These are phyloP conservation scores for Prunella himalayana DNA, from an alignment of 2,113 vertebrate species.

Conservation along the genomic window DNA sequence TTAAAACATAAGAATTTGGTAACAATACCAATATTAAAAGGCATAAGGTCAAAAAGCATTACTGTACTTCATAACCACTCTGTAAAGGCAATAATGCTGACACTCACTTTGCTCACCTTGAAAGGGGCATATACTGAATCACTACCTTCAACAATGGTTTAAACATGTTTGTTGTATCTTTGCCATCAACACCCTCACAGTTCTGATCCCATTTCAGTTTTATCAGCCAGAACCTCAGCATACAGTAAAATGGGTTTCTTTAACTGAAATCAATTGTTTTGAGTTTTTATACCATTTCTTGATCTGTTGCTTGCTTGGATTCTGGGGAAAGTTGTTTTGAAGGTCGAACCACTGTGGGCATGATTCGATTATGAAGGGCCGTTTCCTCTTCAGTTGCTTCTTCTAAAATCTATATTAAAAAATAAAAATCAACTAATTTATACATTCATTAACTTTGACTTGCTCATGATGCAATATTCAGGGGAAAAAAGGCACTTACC, in stretches of 20 bases:
- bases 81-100: background rate
- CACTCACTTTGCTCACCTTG: background rate
- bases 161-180: background rate
- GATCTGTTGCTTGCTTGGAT: slow-evolving; percentile 67
- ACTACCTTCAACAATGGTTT: background rate
- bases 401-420: slow-evolving; percentile 82
- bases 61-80: background rate
- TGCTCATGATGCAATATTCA: background rate
- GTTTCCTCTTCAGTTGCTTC: slow-evolving; percentile 98
- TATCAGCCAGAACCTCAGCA: background rate
- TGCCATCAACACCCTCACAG: background rate
- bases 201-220: background rate
- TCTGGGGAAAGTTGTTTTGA: slow-evolving; percentile 87
- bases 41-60: background rate
- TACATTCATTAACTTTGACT: background rate
- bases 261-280: background rate
- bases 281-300: slow-evolving; percentile 83
- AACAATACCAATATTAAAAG: background rate
- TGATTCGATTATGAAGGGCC: slow-evolving; percentile 91
- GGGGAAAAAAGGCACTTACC: slow-evolving; percentile 74
- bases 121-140: background rate
- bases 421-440: background rate
- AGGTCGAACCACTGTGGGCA: slow-evolving; percentile 95
- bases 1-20: background rate
- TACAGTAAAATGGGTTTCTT: background rate